Percentiles rank a stretch among this genome's conserved stretches.
These are phyloP conservation scores for Epizoanthus rinbou DNA, from an alignment of 92 coral and sea anemone species.

Conservation along the genomic window DNA sequence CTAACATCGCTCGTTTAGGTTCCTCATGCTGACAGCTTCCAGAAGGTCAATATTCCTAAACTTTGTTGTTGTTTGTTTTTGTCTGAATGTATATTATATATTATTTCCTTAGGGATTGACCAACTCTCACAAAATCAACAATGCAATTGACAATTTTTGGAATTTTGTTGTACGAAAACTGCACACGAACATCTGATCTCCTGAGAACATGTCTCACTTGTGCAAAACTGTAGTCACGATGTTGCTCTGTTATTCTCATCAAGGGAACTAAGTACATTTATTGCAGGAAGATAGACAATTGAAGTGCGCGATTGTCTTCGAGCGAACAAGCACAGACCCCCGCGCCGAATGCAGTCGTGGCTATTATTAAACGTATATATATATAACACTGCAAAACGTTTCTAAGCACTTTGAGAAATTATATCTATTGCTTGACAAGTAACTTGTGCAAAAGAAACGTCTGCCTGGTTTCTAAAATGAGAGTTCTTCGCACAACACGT, in stretches of 20 bases:
- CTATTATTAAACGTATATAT: neutral
- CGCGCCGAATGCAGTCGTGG: neutral
- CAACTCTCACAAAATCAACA: no score
- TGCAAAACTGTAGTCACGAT: neutral
- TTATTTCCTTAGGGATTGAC: no score
- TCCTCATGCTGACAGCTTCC: neutral
- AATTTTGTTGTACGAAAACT: neutral
- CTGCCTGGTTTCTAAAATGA: neutral
- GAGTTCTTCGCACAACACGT: neutral
- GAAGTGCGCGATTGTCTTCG: neutral
- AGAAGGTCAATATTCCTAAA: neutral
- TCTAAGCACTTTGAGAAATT: neutral
- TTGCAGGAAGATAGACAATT: neutral
- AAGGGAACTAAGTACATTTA: no score
- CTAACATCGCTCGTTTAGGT: neutral
- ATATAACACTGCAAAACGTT: neutral
- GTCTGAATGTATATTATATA: neutral
- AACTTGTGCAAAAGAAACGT: no score
- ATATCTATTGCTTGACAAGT: neutral
- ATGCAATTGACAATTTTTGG: neutral
- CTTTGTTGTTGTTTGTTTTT: constrained; percentile 2
- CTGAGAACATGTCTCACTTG: no score
- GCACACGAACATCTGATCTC: no score
- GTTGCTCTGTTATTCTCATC: neutral
- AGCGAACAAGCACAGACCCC: neutral